These are phyloP conservation scores for Acleris literana DNA, from an alignment of 2,888 invertebrate species.

Conservation along the genomic window DNA sequence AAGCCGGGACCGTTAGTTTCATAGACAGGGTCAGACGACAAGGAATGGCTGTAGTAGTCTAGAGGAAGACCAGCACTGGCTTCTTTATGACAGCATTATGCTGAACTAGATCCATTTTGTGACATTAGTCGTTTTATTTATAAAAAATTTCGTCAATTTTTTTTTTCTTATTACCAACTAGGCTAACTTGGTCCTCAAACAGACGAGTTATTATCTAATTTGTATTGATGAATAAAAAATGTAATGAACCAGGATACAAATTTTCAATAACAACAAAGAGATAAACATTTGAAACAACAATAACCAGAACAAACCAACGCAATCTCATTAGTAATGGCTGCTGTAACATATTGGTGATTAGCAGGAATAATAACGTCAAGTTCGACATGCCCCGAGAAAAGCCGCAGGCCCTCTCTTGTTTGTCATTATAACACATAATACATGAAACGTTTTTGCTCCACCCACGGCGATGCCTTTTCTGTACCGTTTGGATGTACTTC, in stretches of 20 bases:
- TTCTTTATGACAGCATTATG: too few species aligned
- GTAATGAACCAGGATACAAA: too few species aligned
- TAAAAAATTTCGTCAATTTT: too few species aligned
- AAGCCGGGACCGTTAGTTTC: too few species aligned
- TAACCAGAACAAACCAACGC: conserved; percentile 18
- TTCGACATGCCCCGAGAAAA: conserved; percentile 26
- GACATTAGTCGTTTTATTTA: too few species aligned
- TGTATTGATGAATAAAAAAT: neutral
- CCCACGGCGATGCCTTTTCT: conserved; percentile 46
- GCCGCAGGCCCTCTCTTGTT: conserved; percentile 38
- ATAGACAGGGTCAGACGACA: too few species aligned
- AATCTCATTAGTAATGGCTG: conserved; percentile 26
- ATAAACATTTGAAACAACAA: conserved; percentile 18
- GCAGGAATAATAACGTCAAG: conserved; percentile 32
- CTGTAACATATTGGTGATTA: conserved; percentile 32
- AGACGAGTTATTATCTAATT: neutral
- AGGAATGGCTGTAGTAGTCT: too few species aligned
- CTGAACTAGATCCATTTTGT: too few species aligned
- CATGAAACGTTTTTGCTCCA: conserved; percentile 41
- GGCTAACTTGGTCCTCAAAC: too few species aligned
- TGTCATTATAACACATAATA: conserved; percentile 38
- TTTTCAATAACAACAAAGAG: too few species aligned
- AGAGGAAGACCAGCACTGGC: too few species aligned
- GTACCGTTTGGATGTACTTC: conserved; percentile 45
- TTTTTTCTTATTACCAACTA: too few species aligned